Percentiles rank a stretch among this genome's conserved stretches.
These are phyloP conservation scores for Melieria crassipennis DNA, from an alignment of 2,888 invertebrate species.

Conservation along the genomic window DNA sequence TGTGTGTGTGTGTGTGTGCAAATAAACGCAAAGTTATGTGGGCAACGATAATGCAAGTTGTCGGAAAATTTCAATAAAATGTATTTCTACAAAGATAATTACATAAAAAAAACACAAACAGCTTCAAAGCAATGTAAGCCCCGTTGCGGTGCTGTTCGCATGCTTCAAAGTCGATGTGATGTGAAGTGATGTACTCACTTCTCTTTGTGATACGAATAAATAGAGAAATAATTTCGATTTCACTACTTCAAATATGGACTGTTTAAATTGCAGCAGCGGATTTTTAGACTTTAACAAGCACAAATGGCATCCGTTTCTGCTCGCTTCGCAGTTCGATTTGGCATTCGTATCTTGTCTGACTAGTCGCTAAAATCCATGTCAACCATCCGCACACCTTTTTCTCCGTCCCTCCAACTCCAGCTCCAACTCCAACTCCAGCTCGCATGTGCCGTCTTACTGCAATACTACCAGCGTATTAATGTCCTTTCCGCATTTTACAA, in stretches of 20 bases:
- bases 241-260: too few species aligned
- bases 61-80: too few species aligned
- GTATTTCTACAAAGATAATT: not conserved
- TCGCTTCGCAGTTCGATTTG: not conserved
- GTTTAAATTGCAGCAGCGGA: too few species aligned
- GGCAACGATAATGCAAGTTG: slow-evolving; percentile 19
- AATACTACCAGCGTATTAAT: slow-evolving; percentile 48
- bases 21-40: slow-evolving; percentile 29
- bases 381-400: too few species aligned
- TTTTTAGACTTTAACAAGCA: too few species aligned
- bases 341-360: not conserved
- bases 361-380: too few species aligned
- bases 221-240: too few species aligned
- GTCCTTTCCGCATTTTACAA: slow-evolving; percentile 60
- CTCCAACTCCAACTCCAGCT: too few species aligned
- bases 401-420: too few species aligned
- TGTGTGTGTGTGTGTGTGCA: slow-evolving; percentile 1
- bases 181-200: too few species aligned
- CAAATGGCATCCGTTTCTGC: slow-evolving; percentile 13
- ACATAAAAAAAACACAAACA: not conserved
- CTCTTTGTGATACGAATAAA: too few species aligned
- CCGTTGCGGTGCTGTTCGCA: not conserved
- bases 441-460: too few species aligned
- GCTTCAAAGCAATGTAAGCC: not conserved
- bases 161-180: not conserved